phyloP scores from a whole-genome alignment of 2,113 vertebrate genomes.

The Apodemus sylvaticus region DNA sequence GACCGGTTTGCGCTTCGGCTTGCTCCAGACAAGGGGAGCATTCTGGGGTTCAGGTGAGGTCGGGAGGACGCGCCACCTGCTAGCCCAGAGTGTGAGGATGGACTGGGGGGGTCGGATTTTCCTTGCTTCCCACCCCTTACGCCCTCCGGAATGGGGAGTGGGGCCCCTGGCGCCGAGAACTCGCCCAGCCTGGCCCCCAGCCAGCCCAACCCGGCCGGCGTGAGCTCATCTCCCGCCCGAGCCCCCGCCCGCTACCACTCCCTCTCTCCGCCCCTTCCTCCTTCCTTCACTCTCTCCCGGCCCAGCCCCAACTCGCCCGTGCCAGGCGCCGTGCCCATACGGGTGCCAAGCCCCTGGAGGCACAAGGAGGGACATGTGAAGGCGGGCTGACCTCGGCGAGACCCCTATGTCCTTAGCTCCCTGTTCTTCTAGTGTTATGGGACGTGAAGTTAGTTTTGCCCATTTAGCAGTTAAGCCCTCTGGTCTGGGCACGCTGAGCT shows the following conservation, averaged over 20 bases:
- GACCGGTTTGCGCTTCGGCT: neutral
- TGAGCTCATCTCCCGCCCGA: conserved; percentile 78
- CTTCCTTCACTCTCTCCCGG: conserved; percentile 45
- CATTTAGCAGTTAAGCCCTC: neutral
- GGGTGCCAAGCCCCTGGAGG: conserved; percentile 77
- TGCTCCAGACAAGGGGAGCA: neutral
- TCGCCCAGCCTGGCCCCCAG: conserved; percentile 73
- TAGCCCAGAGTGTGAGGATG: neutral
- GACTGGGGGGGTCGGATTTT: neutral
- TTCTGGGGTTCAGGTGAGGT: conserved; percentile 62
- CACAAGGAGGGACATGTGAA: conserved; percentile 57
- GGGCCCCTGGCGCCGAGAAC: conserved; percentile 75
- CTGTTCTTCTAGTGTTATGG: neutral
- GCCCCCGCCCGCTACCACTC: conserved; percentile 74
- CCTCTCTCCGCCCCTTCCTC: conserved; percentile 77
- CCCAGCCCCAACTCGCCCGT: conserved; percentile 64
- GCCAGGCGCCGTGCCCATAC: conserved; percentile 70
- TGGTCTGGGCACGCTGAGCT: conserved; percentile 4
- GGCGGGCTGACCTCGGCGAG: conserved; percentile 62
- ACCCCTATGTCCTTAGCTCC: conserved; percentile 65
- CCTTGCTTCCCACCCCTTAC: conserved; percentile 20
- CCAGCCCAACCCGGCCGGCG: conserved; percentile 75
- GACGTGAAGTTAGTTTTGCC: conserved; percentile 3
- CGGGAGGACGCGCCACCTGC: conserved; percentile 65
- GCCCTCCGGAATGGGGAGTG: conserved; percentile 62